A percentile compares a stretch with the other conserved stretches of the same genome.
phyloP scores from a whole-genome alignment of 1,140 invertebrate genomes.

The Sipha flava region DNA sequence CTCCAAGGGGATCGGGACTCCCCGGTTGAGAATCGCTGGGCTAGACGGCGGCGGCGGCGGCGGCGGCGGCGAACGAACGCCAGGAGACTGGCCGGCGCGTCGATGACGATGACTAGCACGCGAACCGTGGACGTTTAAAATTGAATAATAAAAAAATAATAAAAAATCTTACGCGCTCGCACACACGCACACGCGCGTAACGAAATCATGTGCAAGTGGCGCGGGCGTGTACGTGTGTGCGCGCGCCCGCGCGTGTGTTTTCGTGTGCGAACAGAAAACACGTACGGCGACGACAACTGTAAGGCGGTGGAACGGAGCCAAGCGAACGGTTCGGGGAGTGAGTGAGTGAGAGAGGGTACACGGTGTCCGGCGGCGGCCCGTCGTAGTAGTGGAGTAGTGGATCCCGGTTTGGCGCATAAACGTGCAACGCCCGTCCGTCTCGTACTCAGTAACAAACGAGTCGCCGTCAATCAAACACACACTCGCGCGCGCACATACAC shows the following conservation, averaged over 20 bases:
- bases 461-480: constrained; percentile 11
- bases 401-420: constrained; percentile 31
- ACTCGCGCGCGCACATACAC: neutral
- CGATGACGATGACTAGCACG: neutral
- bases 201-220: neutral
- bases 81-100: neutral
- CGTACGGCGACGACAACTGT: neutral
- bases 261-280: too few relatives aligned
- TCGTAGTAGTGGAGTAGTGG: constrained; percentile 9
- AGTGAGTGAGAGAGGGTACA: neutral
- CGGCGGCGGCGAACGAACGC: neutral
- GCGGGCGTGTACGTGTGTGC: neutral
- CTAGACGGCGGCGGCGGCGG: neutral
- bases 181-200: neutral
- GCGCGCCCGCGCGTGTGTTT: neutral
- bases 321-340: neutral
- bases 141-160: neutral
- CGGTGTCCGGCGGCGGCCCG: neutral
- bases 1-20: too few relatives aligned
- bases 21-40: too few relatives aligned
- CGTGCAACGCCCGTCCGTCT: constrained; percentile 18
- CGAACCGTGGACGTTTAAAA: constrained; percentile 6
- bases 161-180: neutral
- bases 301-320: constrained; percentile 21
- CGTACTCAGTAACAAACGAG: constrained; percentile 14